These are phyloP conservation scores for Macquaria ambigua DNA, from an alignment of 2,113 vertebrate species.

Conservation along the genomic window DNA sequence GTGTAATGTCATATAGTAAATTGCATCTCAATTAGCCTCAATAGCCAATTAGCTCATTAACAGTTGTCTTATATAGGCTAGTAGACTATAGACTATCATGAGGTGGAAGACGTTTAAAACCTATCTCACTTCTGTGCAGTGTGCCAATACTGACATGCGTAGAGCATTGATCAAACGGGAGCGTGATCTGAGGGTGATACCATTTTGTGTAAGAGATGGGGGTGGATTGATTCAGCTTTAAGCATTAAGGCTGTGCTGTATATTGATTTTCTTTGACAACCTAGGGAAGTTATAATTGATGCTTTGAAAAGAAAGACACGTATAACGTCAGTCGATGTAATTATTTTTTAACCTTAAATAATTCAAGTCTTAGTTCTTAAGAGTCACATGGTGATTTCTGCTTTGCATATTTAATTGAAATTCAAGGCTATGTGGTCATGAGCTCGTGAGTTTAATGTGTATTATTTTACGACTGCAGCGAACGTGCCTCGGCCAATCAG, in stretches of 20 bases:
- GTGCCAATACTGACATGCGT: constrained; percentile 8
- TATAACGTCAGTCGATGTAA: background rate
- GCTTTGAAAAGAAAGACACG: background rate
- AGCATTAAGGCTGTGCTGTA: background rate
- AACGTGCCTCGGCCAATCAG: constrained; percentile 45
- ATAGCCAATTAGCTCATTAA: background rate
- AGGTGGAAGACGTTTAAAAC: background rate
- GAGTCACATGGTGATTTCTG: background rate
- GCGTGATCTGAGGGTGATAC: constrained; percentile 43
- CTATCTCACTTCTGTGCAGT: background rate
- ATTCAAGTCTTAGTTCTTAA: background rate
- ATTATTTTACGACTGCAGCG: background rate
- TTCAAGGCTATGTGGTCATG: background rate
- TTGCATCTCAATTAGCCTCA: background rate
- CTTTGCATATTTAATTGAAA: constrained; percentile 5
- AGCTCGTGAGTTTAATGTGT: background rate
- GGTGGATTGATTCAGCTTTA: constrained; percentile 10
- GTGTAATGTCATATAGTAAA: background rate
- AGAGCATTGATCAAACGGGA: background rate
- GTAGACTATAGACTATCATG: background rate
- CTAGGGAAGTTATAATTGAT: background rate
- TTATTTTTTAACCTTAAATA: background rate
- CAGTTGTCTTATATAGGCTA: background rate
- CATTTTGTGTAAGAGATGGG: constrained; percentile 25
- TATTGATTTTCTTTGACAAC: background rate